Conservation (phyloP, 2,888 invertebrate species). For the Tetragonisca angustula region DNA sequence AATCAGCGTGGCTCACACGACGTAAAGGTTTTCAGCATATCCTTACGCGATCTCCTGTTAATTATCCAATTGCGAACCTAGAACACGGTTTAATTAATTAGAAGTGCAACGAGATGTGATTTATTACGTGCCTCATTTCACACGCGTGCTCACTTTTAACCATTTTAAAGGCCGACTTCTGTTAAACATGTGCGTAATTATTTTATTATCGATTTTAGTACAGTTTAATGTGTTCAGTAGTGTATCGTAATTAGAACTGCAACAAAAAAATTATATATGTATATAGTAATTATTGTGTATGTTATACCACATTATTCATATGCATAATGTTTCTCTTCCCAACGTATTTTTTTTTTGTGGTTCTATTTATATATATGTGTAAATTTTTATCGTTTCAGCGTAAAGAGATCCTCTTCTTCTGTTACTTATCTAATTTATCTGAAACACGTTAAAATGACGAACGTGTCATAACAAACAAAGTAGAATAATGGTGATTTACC, state of each 20-base stretch:
- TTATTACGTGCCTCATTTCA: constrained; percentile 11
- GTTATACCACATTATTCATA: no score
- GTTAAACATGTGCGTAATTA: neutral
- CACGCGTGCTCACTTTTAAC: constrained; percentile 1
- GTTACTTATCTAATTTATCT: neutral
- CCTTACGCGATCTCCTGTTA: neutral
- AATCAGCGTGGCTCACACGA: neutral
- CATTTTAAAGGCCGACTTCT: neutral
- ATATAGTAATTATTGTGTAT: neutral
- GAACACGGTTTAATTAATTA: constrained; percentile 23
- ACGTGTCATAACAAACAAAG: neutral
- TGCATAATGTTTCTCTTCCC: no score
- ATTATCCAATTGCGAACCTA: constrained; percentile 1
- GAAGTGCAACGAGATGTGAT: constrained; percentile 24
- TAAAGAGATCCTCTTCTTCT: neutral
- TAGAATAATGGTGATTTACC: neutral
- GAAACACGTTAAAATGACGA: neutral
- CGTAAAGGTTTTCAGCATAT: neutral
- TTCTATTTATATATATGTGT: neutral
- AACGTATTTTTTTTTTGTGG: no score
- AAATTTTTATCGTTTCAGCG: neutral
- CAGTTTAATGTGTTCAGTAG: neutral
- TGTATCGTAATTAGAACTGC: neutral
- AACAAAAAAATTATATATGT: neutral
- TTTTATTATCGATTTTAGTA: neutral